phyloP scores from a whole-genome alignment of 2,888 invertebrate genomes.

The Salticus scenicus region DNA sequence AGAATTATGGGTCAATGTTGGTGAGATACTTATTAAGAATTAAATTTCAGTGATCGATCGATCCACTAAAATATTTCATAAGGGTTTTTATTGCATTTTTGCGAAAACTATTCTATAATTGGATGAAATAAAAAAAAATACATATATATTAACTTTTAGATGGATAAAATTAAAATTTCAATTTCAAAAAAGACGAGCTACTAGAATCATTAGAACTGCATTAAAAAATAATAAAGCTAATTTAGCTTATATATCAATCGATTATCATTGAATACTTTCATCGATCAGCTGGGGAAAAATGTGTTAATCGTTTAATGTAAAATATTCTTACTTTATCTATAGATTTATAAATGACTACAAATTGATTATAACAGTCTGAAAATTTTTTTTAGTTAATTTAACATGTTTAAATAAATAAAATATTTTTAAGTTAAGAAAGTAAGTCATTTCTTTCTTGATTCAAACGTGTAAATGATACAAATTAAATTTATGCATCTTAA shows the following conservation, averaged over 20 bases:
- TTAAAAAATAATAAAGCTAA: constrained; percentile 69
- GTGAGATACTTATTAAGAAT: constrained; percentile 61
- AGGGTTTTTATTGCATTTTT: too few relatives aligned
- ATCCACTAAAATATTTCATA: too few relatives aligned
- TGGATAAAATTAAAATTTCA: constrained; percentile 33
- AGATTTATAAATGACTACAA: constrained; percentile 6
- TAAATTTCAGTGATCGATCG: constrained; percentile 60
- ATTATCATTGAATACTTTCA: constrained; percentile 59
- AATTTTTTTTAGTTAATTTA: constrained; percentile 18
- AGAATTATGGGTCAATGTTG: constrained; percentile 60
- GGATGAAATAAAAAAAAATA: too few relatives aligned
- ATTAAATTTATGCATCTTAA: too few relatives aligned
- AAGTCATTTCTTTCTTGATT: background rate
- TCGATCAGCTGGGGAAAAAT: constrained; percentile 54
- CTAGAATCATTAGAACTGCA: constrained; percentile 56
- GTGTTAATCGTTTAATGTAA: constrained; percentile 48
- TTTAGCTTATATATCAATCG: constrained; percentile 69
- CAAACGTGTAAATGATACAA: too few relatives aligned
- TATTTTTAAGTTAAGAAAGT: background rate
- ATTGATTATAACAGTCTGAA: background rate
- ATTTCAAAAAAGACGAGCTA: constrained; percentile 24
- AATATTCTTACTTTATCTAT: constrained; percentile 42
- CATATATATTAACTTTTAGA: constrained; percentile 28
- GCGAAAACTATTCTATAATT: too few relatives aligned
- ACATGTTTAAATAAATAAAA: background rate